phyloP scores from a whole-genome alignment of 2,113 vertebrate species.

The Neodon shergylaensis region DNA sequence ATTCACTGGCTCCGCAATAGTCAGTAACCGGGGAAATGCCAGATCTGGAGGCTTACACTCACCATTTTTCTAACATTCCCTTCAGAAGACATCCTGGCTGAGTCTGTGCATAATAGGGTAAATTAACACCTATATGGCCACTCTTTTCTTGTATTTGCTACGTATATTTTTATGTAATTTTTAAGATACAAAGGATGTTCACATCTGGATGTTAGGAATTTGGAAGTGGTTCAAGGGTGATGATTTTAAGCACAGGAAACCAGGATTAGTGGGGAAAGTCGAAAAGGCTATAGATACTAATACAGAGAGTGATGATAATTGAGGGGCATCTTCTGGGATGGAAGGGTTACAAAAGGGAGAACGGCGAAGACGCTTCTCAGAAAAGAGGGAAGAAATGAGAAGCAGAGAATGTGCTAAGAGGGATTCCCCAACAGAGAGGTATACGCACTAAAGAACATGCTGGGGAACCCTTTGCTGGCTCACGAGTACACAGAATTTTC shows the following conservation, averaged over 20 bases:
- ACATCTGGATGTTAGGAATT: background rate
- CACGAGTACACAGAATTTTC: background rate
- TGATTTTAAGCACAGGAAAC: conserved; percentile 12
- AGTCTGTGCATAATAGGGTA: background rate
- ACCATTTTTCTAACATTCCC: background rate
- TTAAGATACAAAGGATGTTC: background rate
- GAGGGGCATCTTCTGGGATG: background rate
- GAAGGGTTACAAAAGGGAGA: conserved; percentile 47
- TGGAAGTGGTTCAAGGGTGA: background rate
- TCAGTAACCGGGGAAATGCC: background rate
- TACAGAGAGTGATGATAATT: background rate
- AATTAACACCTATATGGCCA: background rate
- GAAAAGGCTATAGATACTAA: conserved; percentile 1
- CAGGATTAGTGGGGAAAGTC: background rate
- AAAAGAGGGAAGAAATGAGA: background rate
- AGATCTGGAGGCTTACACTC: background rate
- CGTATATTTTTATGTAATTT: background rate
- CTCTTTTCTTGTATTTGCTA: background rate
- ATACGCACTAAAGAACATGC: background rate
- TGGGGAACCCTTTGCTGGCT: background rate
- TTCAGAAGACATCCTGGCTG: conserved; percentile 13
- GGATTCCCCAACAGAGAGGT: background rate
- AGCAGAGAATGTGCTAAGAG: background rate
- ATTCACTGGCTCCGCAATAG: background rate
- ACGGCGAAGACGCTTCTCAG: background rate